Base-by-base conservation (phyloP, 35 echinoderm and acorn worm species). In the Apostichopus californicus region DNA sequence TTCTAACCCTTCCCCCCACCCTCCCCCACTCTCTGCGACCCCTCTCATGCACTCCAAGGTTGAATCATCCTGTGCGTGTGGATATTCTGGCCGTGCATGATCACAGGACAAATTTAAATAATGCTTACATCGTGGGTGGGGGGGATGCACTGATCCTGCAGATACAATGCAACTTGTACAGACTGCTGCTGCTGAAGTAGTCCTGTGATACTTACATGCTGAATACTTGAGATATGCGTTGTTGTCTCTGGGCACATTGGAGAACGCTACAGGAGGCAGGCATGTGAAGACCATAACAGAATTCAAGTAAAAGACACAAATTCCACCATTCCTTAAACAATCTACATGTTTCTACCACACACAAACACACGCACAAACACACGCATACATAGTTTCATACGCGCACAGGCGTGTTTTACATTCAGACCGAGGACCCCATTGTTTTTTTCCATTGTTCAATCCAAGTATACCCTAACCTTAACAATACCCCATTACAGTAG, bases 181-280 rank as follows among this genome's bases (percentile, higher is more conserved):
- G 61, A 89, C 9, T 11, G 83, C 55, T 58, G 22, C 83, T 59
- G 71, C 15, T n/a, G 55, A 73, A 52, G 10, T 6, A 5, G 5
- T 14, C 54, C 53, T 17, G 9, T 55, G 4, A 91, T 95, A 92
- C 90, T 92, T 95, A 95, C 90, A 88, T 18, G 68, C 81, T 9
- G 94, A 92, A 73, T 95, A 95, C 77, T 95, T 90, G 81, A 95
- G 83, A 57, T 95, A 95, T 22, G 94, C 70, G 59, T 83, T 95
- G 79, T 92, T 95, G 82, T 95, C 90, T 78, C 94, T 80, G 23
- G 94, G 94, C 17, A 95, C 94, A 28, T 75, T 71, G 73, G 68
- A 86, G 90, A 95, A 95, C 53, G 94, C 94, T 94, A 88, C 64
- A 63, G 77, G 88, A 90, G 70, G 66, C 70, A 87, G 86, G 88